phyloP scores from a whole-genome alignment of 1,140 invertebrate species.

The Gonatopus flavifemur region DNA sequence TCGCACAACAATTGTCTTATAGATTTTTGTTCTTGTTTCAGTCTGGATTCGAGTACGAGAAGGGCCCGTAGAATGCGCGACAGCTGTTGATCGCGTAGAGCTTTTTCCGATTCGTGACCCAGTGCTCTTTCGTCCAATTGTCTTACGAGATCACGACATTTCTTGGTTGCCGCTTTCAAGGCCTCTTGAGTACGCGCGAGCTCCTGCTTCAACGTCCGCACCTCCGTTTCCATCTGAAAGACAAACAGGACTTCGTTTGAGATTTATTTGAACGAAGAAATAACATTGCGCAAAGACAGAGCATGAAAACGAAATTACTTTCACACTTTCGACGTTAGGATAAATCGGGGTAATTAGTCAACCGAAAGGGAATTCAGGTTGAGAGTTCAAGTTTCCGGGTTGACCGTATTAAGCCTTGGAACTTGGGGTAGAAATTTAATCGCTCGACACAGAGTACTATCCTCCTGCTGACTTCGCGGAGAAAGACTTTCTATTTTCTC shows the following conservation, averaged over 20 bases:
- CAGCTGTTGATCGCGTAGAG: constrained; percentile 67
- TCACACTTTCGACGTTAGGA: too few relatives aligned
- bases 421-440: too few relatives aligned
- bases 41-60: constrained; percentile 69
- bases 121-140: constrained; percentile 65
- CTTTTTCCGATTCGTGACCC: constrained; percentile 62
- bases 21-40: constrained; percentile 73
- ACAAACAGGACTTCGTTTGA: neutral
- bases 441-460: too few relatives aligned
- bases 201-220: constrained; percentile 66
- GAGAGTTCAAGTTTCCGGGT: too few relatives aligned
- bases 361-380: too few relatives aligned
- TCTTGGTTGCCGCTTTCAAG: constrained; percentile 55
- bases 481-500: too few relatives aligned
- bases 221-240: constrained; percentile 68
- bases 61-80: constrained; percentile 69
- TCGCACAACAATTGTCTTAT: constrained; percentile 69
- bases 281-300: too few relatives aligned
- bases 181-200: constrained; percentile 53
- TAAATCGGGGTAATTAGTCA: too few relatives aligned
- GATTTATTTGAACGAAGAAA: too few relatives aligned
- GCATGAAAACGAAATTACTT: too few relatives aligned
- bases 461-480: too few relatives aligned
- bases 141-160: constrained; percentile 62
- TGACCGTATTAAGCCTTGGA: too few relatives aligned